A percentile compares a stretch with the other conserved stretches of the same genome.
phyloP scores from a whole-genome alignment of 2,797 vertebrate species.

The Leucoraja ocellata region DNA sequence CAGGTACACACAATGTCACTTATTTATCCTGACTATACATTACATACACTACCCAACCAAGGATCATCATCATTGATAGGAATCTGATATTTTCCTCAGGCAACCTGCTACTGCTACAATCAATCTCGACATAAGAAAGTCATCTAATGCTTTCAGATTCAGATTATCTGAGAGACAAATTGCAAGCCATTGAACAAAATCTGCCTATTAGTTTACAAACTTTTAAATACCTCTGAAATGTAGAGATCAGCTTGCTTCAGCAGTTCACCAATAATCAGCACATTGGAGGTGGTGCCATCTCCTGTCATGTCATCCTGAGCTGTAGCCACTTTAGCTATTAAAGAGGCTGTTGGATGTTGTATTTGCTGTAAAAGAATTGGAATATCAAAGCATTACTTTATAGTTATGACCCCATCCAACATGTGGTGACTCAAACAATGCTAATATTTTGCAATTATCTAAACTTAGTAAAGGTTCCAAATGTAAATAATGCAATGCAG shows the following conservation, averaged over 20 bases:
- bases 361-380: conserved; percentile 86
- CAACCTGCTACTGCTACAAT: neutral
- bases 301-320: conserved; percentile 97
- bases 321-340: conserved; percentile 94
- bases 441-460: no score
- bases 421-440: neutral
- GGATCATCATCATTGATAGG: neutral
- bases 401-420: neutral
- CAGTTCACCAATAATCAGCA: conserved; percentile 91
- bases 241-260: conserved; percentile 94
- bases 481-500: no score
- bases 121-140: neutral
- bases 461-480: no score
- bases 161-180: neutral
- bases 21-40: neutral
- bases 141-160: neutral
- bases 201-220: neutral
- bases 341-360: conserved; percentile 91
- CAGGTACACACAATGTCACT: neutral
- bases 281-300: conserved; percentile 95
- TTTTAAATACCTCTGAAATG: conserved; percentile 75
- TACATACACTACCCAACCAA: neutral
- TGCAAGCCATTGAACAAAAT: neutral
- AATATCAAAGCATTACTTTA: conserved; percentile 92
- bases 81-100: neutral